Percentiles rank a stretch among this genome's conserved stretches.
These are phyloP conservation scores for Lycaon pictus DNA, from an alignment of 2,113 vertebrate genomes.

Conservation along the genomic window DNA sequence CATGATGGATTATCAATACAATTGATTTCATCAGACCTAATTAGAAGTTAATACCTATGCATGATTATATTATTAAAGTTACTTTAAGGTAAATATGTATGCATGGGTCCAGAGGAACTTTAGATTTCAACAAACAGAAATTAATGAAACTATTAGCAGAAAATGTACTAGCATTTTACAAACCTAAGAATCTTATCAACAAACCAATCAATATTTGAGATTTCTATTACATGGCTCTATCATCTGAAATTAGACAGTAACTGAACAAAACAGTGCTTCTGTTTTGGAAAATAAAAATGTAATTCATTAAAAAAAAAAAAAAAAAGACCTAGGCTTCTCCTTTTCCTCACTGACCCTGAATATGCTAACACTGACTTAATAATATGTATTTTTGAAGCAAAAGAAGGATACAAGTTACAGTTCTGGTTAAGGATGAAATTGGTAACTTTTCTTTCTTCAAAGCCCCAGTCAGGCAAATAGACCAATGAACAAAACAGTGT, in stretches of 20 bases:
- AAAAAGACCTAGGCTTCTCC: background rate
- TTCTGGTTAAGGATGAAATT: background rate
- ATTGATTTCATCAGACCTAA: background rate
- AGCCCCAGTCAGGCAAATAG: background rate
- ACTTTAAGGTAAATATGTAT: background rate
- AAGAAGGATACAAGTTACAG: background rate
- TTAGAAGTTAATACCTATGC: background rate
- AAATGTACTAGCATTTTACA: background rate
- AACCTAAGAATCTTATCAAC: conserved; percentile 17
- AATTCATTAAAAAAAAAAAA: background rate
- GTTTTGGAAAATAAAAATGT: background rate
- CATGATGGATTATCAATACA: background rate
- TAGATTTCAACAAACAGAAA: conserved; percentile 13
- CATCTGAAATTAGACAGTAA: background rate
- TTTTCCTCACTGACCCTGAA: background rate
- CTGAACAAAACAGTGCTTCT: background rate
- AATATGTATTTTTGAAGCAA: background rate
- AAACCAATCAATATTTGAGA: background rate
- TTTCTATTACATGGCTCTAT: background rate
- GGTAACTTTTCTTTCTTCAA: background rate
- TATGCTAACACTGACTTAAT: background rate
- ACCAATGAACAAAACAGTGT: background rate
- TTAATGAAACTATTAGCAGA: background rate
- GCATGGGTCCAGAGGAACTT: background rate
- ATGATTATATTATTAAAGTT: background rate